Conservation (phyloP, 1,140 invertebrate genomes). For the Bacillus rossius region DNA sequence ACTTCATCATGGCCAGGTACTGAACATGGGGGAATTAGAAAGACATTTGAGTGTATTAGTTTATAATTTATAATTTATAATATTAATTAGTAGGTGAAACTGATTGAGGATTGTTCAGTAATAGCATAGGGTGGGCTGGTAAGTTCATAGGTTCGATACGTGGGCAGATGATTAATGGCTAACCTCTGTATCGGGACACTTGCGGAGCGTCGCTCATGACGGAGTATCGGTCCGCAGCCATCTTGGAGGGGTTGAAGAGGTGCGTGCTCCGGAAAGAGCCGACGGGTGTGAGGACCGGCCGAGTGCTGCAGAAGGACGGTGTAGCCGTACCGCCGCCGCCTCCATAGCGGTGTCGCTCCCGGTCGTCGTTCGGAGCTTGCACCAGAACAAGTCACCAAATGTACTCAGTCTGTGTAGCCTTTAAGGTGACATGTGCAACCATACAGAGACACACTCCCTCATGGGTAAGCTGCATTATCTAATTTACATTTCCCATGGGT, state of each 20-base stretch:
- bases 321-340: conserved; percentile 16
- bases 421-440: no score
- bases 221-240: conserved; percentile 17
- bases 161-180: no score
- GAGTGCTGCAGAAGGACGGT: conserved; percentile 21
- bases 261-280: conserved; percentile 27
- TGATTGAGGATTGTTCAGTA: no score
- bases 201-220: conserved; percentile 15
- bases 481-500: background rate
- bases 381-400: background rate
- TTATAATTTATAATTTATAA: no score
- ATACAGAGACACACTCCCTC: no score
- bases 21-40: no score
- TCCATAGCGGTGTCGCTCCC: conserved; percentile 1
- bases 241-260: conserved; percentile 23
- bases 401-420: background rate
- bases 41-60: no score
- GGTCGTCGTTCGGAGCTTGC: conserved; percentile 3
- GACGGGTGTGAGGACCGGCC: conserved; percentile 26
- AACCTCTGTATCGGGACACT: conserved; percentile 26
- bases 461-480: background rate
- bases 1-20: no score
- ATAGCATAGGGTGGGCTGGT: no score
- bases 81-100: no score
- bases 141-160: no score